Evolutionary conservation across 1,140 invertebrate species (phyloP), one percentile per base, ranked within the genome.

Genomic region (Eufriesea mexicana): DNA sequence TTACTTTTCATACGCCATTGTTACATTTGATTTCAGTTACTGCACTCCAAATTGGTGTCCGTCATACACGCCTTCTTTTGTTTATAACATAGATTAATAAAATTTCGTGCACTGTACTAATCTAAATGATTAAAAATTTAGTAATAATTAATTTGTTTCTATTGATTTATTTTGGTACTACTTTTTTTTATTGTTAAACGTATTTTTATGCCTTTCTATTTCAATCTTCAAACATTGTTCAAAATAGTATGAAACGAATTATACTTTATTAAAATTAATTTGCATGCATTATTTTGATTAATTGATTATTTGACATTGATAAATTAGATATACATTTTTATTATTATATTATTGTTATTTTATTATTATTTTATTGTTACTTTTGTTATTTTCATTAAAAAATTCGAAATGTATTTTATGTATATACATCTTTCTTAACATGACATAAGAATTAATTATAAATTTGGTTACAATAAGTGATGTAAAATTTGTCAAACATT

Each of bases 1-100:
- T 92, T 85, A 51, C 59, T 72, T 85, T 77, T 45, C 35, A 61
- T 28, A 55, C 77, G 23, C 72, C 80, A 83, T 77, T 78, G 54
- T 79, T 57, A 47, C 47, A 55, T 76, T 59, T 35, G 42, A 79
- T 59, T 83, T 42, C 61, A 47, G 49, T 67, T 71, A 66, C 54
- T 45, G 57, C n/a, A 72, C n/a, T 62, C 42, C 28, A 76, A 82
- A 54, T 66, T 78, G 57, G 47, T 35, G 61, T 35, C 45, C 54
- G 8, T 66, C 25, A 51, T 75, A 51, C 23, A 72, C 54, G 28
- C 14, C 25, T 80, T 61, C 73, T 62, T 74, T 83, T 75, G 64
- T 77, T 87, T 74, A 73, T 67, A 51, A 49, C 79, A 23, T 20
- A 55, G 23, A 35, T 61, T 51, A 35, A 47, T 67, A 23, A 23